Evolutionary conservation across 2,797 vertebrate genomes (phyloP), one percentile per base, ranked within the genome.

Genomic region (Lacerta agilis): DNA sequence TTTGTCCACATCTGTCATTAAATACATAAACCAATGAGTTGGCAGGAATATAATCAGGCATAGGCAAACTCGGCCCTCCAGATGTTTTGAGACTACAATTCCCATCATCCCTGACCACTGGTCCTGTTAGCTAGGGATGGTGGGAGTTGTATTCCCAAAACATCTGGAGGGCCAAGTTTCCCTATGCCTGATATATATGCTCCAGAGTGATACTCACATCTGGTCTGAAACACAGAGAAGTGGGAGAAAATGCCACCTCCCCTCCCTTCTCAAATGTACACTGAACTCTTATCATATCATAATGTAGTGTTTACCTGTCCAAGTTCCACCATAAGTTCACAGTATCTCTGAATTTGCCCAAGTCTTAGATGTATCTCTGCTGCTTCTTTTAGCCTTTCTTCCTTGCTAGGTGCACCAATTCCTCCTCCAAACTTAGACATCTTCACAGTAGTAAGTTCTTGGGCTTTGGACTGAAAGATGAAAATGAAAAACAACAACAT

Each of bases 341-440:
- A 99, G 90, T 99, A 99, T 96, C 98, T 97, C 90, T 99, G 99
- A 92, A 99, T 97, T 91, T 99, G 99, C 76, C 99, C 99, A 78
- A 99, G 93, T 94, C 98, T 96, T 94, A 99, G 95, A 90, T 99
- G 98, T 93, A 99, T 99, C 91, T 98, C 98, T 17, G 99, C 99
- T n/a, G 99, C 99, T 94, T 98, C 98, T 89, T 97, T 98, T 87
- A 99, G 97, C 38, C 98, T 96, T 91, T 99, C 98, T 88, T 99
- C 98, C 94, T 98, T 99, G 93, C 98, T 99, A 2, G 99, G 99
- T 20, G 97, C 97, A 76, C 99, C 99, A 18, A 99, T 98, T 3
- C 98, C 99, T 88, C 98, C 98, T 82, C 99, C 98, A 87, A 99
- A 99, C 90, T 98, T 99, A 71, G 98, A 99, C 98, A 99, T 99